A percentile compares a stretch with the other conserved stretches of the same genome.
phyloP scores from a whole-genome alignment of 1,140 invertebrate genomes.

The Drosophila arawakana region DNA sequence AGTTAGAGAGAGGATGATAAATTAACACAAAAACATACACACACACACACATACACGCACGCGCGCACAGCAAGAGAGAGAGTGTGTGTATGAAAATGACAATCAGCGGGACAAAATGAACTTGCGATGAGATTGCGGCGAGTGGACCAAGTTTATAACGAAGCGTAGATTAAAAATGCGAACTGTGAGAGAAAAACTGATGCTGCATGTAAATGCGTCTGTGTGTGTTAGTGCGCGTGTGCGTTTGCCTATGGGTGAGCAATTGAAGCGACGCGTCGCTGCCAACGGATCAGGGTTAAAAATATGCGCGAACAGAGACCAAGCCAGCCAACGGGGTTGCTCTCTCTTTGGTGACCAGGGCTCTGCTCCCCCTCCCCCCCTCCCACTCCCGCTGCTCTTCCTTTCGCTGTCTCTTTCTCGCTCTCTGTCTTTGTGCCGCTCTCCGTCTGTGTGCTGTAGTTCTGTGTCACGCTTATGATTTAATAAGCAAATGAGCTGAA shows the following conservation, averaged over 20 bases:
- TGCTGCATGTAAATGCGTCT: background rate
- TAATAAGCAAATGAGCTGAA: constrained; percentile 82
- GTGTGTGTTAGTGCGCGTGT: constrained; percentile 4
- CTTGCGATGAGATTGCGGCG: constrained; percentile 43
- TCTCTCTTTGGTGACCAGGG: constrained; percentile 23
- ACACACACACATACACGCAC: constrained; percentile 11
- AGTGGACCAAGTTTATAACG: constrained; percentile 78
- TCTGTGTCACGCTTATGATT: constrained; percentile 76
- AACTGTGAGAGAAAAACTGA: constrained; percentile 17
- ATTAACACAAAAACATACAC: constrained; percentile 54
- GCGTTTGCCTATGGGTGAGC: constrained; percentile 38
- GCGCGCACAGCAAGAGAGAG: constrained; percentile 27
- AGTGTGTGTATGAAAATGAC: constrained; percentile 58
- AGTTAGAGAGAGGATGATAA: constrained; percentile 49
- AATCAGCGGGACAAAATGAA: constrained; percentile 52
- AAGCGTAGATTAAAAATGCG: constrained; percentile 46
- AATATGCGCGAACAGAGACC: constrained; percentile 52
- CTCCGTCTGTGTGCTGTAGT: constrained; percentile 6
- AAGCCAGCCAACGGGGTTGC: constrained; percentile 58
- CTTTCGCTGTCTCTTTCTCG: background rate
- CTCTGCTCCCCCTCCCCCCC: background rate
- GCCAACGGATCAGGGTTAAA: constrained; percentile 69
- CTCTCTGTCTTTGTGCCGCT: constrained; percentile 3
- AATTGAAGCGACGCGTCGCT: constrained; percentile 53
- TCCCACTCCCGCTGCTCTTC: background rate